Conservation (phyloP, 2,113 vertebrate species). For the Bambusicola thoracicus region DNA sequence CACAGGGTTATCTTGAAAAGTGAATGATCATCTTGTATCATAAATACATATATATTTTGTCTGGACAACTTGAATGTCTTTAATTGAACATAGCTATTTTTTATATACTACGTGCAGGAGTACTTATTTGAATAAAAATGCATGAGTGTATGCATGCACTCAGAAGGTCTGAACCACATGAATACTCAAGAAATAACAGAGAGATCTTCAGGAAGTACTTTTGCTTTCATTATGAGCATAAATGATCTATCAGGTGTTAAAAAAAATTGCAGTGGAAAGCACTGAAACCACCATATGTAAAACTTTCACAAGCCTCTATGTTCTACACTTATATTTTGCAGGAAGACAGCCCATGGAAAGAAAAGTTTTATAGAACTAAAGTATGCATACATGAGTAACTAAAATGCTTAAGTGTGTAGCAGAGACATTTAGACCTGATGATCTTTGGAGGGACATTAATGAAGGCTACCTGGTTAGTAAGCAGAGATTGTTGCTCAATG, state of each 20-base stretch:
- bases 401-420: not conserved
- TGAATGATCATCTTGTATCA: not conserved
- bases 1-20: not conserved
- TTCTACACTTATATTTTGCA: not conserved
- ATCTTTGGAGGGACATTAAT: not conserved
- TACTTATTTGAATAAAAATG: not conserved
- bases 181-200: not conserved
- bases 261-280: not conserved
- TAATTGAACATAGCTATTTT: not conserved
- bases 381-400: not conserved
- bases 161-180: not conserved
- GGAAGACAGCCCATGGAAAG: not conserved
- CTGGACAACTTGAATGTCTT: not conserved
- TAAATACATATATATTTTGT: not conserved
- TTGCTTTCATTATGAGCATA: not conserved
- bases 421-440: not conserved
- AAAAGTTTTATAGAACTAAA: not conserved
- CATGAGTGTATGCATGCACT: accelerated
- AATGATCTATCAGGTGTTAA: not conserved
- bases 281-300: not conserved
- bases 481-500: not conserved
- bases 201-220: not conserved
- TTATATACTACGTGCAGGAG: not conserved
- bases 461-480: not conserved
- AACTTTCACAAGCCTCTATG: not conserved